Percentiles rank a stretch among this genome's conserved stretches.
Conservation (phyloP, 2,888 invertebrate species). For the Oxycera nigricornis region DNA sequence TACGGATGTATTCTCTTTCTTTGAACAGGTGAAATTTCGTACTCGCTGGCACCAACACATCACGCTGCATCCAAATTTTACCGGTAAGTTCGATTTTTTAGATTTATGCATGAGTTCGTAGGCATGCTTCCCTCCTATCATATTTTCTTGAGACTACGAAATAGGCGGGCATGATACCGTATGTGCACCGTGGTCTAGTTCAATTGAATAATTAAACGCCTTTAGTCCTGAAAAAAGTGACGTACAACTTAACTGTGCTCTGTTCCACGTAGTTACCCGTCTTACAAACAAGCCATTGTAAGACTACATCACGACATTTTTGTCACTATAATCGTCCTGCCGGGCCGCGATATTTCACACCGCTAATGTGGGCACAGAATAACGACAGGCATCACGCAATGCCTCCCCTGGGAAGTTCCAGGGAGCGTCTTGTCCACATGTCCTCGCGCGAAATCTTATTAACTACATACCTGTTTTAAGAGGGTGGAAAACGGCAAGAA, state of each 20-base stretch:
- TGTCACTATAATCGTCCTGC: not conserved
- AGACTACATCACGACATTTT: no score
- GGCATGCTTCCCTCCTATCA: no score
- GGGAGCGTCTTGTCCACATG: not conserved
- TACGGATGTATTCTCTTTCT: not conserved
- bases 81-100: slow-evolving; percentile 26
- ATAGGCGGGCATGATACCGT: no score
- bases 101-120: no score
- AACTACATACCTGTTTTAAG: slow-evolving; percentile 29
- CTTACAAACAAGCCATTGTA: no score
- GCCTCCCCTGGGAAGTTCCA: not conserved
- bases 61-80: slow-evolving; percentile 41
- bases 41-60: slow-evolving; percentile 45
- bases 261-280: no score
- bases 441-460: slow-evolving; percentile 40
- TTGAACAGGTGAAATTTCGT: slow-evolving; percentile 43
- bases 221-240: no score
- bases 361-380: not conserved
- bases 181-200: no score
- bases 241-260: no score
- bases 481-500: not conserved
- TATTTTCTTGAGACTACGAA: no score
- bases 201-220: no score
- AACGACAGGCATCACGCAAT: slow-evolving; percentile 20
- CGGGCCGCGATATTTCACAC: not conserved